Base-by-base conservation (phyloP, 1,140 invertebrate genomes). In the Bradysia coprophila region DNA sequence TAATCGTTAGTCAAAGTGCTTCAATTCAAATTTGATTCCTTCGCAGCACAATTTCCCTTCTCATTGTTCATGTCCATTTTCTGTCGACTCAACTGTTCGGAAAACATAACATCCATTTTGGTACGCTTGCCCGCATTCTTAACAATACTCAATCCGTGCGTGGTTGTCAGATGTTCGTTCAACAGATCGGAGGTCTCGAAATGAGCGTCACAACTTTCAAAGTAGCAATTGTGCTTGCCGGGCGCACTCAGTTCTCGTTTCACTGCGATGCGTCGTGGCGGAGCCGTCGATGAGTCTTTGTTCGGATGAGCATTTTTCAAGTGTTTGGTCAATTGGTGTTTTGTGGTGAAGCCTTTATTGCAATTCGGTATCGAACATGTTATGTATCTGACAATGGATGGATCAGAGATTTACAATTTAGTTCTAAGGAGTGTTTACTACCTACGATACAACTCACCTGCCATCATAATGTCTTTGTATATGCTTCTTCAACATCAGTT, bases 401-500 rank as follows among this genome's bases (percentile, higher is more conserved):
- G n/a, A n/a, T n/a, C n/a, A n/a, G n/a, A n/a, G n/a, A n/a, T n/a
- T n/a, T n/a, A n/a, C n/a, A n/a, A n/a, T n/a, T n/a, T n/a, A n/a
- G n/a, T n/a, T n/a, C n/a, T n/a, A n/a, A n/a, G n/a, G n/a, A n/a
- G n/a, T n/a, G n/a, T n/a, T n/a, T n/a, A n/a, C n/a, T n/a, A n/a
- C n/a, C n/a, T n/a, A n/a, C n/a, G n/a, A n/a, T n/a, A n/a, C n/a
- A n/a, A 23, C 13, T 11, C 40, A 49, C 44, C 48, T 55, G 5
- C 58, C 58, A 44, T 61, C 58, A 21, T 58, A 53, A 46, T 61
- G 58, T 9, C 57, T 52, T 42, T 59, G 57, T 18, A 59, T 55
- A 46, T 61, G 58, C 49, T 57, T 57, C 45, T 61, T 61, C 2
- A 61, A 53, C 48, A 60, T 42, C 41, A 51, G 48, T 18, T 61